Conservation (phyloP, 2,113 vertebrate genomes). For the Ciconia boyciana region DNA sequence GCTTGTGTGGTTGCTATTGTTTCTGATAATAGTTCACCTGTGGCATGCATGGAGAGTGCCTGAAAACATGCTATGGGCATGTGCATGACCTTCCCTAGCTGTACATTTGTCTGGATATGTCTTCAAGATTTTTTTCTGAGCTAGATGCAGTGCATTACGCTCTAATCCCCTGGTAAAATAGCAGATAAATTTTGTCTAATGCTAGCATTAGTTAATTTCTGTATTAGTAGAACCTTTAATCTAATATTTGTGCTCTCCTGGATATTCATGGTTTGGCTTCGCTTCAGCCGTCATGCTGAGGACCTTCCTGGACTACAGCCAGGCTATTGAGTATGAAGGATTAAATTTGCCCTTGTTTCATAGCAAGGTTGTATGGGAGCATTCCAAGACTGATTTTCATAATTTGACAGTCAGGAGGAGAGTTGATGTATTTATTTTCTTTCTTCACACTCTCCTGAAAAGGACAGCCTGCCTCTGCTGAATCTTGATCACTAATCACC, state of each 20-base stretch:
- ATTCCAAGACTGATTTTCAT: constrained; percentile 61
- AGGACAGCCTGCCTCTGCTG: constrained; percentile 16
- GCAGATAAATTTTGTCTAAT: not conserved
- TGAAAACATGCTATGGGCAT: not conserved
- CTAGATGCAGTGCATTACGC: not conserved
- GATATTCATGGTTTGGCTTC: constrained; percentile 24
- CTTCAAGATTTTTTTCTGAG: not conserved
- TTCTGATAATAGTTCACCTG: not conserved
- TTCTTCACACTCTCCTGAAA: not conserved
- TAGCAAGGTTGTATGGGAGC: constrained; percentile 38
- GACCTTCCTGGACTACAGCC: constrained; percentile 55
- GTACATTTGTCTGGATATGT: not conserved
- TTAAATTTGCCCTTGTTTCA: constrained; percentile 59
- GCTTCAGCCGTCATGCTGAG: constrained; percentile 39
- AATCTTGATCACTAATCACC: not conserved
- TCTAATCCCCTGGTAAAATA: constrained; percentile 4
- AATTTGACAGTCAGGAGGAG: constrained; percentile 52
- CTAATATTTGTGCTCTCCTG: constrained; percentile 35
- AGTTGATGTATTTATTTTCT: constrained; percentile 57
- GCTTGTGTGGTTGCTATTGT: not conserved
- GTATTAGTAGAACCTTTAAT: constrained; percentile 21
- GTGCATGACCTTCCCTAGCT: not conserved
- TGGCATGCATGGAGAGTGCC: accelerated
- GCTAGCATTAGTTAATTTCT: not conserved
- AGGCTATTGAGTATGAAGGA: constrained; percentile 44